Conservation (phyloP, 2,797 vertebrate genomes). For the Odontamblyopus rebecca region DNA sequence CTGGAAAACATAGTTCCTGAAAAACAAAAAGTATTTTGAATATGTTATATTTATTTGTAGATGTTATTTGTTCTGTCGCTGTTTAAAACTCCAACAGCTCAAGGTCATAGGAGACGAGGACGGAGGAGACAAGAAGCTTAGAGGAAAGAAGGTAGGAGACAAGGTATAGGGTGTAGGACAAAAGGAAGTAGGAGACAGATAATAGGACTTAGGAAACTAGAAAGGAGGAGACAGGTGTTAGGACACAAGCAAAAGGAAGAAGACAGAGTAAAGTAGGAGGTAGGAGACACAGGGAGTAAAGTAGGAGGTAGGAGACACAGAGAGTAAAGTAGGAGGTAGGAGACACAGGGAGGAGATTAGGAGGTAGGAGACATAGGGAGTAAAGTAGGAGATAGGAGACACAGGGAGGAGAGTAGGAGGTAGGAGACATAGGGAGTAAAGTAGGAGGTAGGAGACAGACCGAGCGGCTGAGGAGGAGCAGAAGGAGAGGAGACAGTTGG, state of each 20-base stretch:
- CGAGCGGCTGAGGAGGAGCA: constrained; percentile 49
- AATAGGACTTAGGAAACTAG: neutral
- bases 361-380: constrained; percentile 32
- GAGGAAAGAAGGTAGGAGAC: constrained; percentile 54
- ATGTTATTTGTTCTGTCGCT: too few relatives aligned
- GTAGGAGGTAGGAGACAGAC: constrained; percentile 25
- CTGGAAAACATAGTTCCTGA: constrained; percentile 97
- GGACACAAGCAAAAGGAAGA: too few relatives aligned
- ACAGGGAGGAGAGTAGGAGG: constrained; percentile 35
- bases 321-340: too few relatives aligned
- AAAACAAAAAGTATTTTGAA: neutral
- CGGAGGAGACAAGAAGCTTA: constrained; percentile 36
- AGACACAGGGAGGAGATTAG: too few relatives aligned
- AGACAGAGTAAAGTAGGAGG: constrained; percentile 24
- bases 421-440: constrained; percentile 24
- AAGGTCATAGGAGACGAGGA: constrained; percentile 10
- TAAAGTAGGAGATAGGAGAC: too few relatives aligned
- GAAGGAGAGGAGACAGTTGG: constrained; percentile 67
- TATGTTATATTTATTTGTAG: too few relatives aligned
- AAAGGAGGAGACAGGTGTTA: neutral
- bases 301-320: neutral
- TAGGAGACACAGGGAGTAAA: constrained; percentile 18
- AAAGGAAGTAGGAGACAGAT: constrained; percentile 36
- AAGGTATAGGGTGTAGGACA: constrained; percentile 34
- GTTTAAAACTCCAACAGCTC: too few relatives aligned